Base-by-base conservation (phyloP, 2,797 vertebrate genomes). In the Halcyon chelicuti region DNA sequence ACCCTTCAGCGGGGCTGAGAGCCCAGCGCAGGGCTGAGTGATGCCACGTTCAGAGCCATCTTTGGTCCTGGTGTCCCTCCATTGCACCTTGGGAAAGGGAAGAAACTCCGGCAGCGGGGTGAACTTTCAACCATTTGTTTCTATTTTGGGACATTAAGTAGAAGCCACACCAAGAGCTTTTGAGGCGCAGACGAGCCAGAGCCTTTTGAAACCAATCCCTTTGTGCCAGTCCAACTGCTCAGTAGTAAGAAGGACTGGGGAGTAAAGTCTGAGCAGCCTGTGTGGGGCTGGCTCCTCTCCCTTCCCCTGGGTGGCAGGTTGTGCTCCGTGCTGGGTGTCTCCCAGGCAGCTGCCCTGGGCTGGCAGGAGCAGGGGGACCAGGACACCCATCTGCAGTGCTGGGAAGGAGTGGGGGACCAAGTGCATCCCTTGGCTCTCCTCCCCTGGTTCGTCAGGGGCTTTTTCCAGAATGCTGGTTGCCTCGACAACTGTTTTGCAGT, bases 301-400 rank as follows among this genome's bases (percentile, higher is more conserved):
- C 14, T 49, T 29, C 61, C 39, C 54, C 35, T 28, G 61, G 44
- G 4, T 9, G n/a, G 63, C 26, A n/a, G 35, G 37, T 6, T 19
- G 37, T 21, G 47, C 67, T 18, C 31, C 1, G 0, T 42, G 78
- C 31, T 0, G 1, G 18, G 13, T 13, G 31, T 55, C 26, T 67
- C 67, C 40, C 31, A 14, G 18, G 47, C 1, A 1, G 26, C 22
- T n/a, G 14, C 39, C 46, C 10, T 10, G 25, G 29, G 39, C 40
- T 73, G 1, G 2, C n/a, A 37, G 73, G 60, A 40, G 31, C 40
- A 9, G 18, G 19, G 54, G 46, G 35, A 42, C 67, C 1, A 1
- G 21, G 33, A 20, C 14, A 20, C 40, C 14, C 1, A 0, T 20
- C 33, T 2, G 2, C 66, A 4, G 2, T 0, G 2, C 46, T 40